Evolutionary conservation across 2,113 vertebrate genomes (phyloP), one percentile per base, ranked within the genome.

Genomic region (Lampris megalopsis): DNA sequence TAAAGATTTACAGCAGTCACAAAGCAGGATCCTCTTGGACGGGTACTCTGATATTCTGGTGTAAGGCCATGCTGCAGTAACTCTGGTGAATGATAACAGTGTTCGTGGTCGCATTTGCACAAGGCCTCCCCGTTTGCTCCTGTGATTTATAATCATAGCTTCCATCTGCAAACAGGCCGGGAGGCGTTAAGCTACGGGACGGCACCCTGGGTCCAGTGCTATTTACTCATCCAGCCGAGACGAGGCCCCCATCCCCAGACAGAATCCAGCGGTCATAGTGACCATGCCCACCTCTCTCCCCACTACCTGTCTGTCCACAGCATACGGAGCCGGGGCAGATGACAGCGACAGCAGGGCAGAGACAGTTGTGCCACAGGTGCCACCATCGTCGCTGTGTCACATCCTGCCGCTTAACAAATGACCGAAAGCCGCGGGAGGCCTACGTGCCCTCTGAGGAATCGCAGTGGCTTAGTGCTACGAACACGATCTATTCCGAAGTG

Each of bases 141-240:
- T 68, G 75, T 89, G 90, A 92, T 93, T 93, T 93, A 92, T 92
- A 92, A 90, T 83, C 84, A 70, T 75, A 86, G 76, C 63, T 86
- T 88, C 84, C 78, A 83, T 92, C 81, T 89, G 88, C 89, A 92
- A 92, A 93, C 85, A 89, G 84, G 84, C 86, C 68, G 63, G 79
- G 81, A 86, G 84, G 85, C 86, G 80, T 73, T 43, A 75, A 84
- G 74, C 88, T 78, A 73, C 49, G 48, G 90, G 89, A 85, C 82
- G 83, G 71, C 78, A 88, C 86, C 82, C 89, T 13, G 70, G 88
- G 89, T 92, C 86, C 80, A 83, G 73, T 79, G 85, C 90, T 91
- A 88, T 93, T 92, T 91, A 89, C 87, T 90, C 89, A 92, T 78
- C 74, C 82, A 83, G 82, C 79, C 61, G 75, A 85, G 84, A 87